phyloP scores from a whole-genome alignment of 2,888 invertebrate species.

The Uropetala carovei region DNA sequence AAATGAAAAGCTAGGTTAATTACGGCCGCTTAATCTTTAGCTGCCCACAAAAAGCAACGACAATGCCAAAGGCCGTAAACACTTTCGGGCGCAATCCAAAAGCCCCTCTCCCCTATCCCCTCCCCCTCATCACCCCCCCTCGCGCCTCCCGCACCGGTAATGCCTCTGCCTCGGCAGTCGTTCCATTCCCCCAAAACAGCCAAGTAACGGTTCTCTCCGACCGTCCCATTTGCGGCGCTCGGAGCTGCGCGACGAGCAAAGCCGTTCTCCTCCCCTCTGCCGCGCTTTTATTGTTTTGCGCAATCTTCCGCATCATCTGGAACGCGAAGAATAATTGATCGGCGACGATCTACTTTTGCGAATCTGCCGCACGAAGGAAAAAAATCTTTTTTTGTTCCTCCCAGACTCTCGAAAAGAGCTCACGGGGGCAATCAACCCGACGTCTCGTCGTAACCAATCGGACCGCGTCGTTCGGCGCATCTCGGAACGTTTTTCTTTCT shows the following conservation, averaged over 20 bases:
- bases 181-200: not conserved
- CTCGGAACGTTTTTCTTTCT: not conserved
- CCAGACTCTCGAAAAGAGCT: not conserved
- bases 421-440: not conserved
- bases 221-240: not conserved
- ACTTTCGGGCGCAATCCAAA: too few relatives aligned
- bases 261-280: not conserved
- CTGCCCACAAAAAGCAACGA: too few relatives aligned
- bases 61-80: too few relatives aligned
- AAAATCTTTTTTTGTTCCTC: not conserved
- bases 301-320: constrained; percentile 26
- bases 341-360: not conserved
- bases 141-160: not conserved
- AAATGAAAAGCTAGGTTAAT: too few relatives aligned
- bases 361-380: not conserved
- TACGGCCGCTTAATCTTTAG: too few relatives aligned
- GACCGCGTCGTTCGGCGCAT: not conserved
- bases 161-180: not conserved
- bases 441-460: not conserved
- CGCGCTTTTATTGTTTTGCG: constrained; percentile 21
- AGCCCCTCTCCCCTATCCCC: too few relatives aligned
- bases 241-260: not conserved
- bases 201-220: not conserved
- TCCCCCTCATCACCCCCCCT: not conserved
- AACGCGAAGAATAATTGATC: not conserved